Evolutionary conservation across 1,140 invertebrate species (phyloP), one percentile per base, ranked within the genome.

Genomic region (Ditylenchus dipsaci): DNA sequence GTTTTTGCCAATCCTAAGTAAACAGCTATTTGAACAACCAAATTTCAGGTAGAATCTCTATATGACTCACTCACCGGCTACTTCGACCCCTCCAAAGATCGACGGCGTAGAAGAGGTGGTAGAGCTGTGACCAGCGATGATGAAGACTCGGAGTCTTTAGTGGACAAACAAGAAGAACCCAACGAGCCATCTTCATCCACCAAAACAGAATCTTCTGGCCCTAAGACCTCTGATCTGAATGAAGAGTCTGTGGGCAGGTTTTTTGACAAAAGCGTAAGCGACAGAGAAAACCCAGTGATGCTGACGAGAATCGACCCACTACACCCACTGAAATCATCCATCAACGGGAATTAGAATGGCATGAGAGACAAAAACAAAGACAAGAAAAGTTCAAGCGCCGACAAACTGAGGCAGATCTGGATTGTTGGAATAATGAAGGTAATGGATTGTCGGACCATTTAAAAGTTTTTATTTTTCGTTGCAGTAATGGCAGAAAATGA

Each of bases 401-500:
- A 23, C 68, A 78, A 17, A 43, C 77, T 29, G 63, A 81, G 11
- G 63, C 62, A 13, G 65, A 62, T 17, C 47, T 30, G 38, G 69
- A 78, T 17, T 53, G 49, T 15, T 79, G 71, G 73, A 75, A 65
- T 23, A 69, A 74, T 45, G 75, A 79, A 53, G 68, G 56, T 76
- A 70, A 15, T 26, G n/a, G 30, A 0, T 49, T 58, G 9, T n/a
- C n/a, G n/a, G 29, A 38, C 21, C 17, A 38, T 38, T 38, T 38
- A 11, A 38, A 5, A 38, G 33, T 38, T 38, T 38, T n/a, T n/a
- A n/a, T n/a, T n/a, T 38, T 38, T 23, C 58, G 29, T 19, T 67
- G 71, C 49, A 61, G 60, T 65, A 9, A 69, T 82, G 71, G 81
- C 82, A 11, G 79, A 82, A 59, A 78, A 82, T 45, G 80, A 83